These are phyloP conservation scores for Alsophila aescularia DNA, from an alignment of 2,888 invertebrate genomes.

Conservation along the genomic window DNA sequence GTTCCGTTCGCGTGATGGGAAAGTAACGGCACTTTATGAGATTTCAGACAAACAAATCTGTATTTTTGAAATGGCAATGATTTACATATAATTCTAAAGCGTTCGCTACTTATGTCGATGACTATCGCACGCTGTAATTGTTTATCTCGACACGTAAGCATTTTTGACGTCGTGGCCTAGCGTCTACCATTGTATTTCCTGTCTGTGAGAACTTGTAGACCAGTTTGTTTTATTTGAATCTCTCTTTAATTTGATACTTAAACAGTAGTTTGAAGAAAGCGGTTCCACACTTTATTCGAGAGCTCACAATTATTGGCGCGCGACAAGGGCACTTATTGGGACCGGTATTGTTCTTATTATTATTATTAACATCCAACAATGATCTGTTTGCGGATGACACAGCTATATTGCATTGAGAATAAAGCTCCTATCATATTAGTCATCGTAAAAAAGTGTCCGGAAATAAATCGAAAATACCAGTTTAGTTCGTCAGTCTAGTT, in stretches of 20 bases:
- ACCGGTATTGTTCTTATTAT: conserved; percentile 31
- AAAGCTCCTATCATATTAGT: conserved; percentile 32
- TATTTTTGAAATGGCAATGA: conserved; percentile 53
- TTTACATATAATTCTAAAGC: conserved; percentile 55
- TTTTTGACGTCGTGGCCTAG: conserved; percentile 37
- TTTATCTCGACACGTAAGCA: conserved; percentile 40
- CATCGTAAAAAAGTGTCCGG: conserved; percentile 30
- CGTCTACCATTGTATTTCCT: conserved; percentile 34
- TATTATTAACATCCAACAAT: conserved; percentile 23
- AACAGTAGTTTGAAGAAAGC: conserved; percentile 19
- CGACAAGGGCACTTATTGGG: conserved; percentile 29
- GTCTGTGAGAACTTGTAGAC: conserved; percentile 33
- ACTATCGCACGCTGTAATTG: conserved; percentile 46
- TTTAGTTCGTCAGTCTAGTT: conserved; percentile 25
- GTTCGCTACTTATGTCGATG: conserved; percentile 50
- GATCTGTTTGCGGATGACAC: conserved; percentile 35
- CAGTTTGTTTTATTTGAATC: conserved; percentile 28
- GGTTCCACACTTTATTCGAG: conserved; percentile 13
- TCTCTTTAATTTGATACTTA: conserved; percentile 26
- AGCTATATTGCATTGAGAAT: conserved; percentile 28
- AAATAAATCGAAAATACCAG: conserved; percentile 33
- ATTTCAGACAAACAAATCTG: conserved; percentile 55
- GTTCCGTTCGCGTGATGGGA: conserved; percentile 81
- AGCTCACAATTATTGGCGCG: conserved; percentile 23
- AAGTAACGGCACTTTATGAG: conserved; percentile 71